Evolutionary conservation across 2,113 vertebrate species (phyloP).

Genomic region (Origma solitaria): DNA sequence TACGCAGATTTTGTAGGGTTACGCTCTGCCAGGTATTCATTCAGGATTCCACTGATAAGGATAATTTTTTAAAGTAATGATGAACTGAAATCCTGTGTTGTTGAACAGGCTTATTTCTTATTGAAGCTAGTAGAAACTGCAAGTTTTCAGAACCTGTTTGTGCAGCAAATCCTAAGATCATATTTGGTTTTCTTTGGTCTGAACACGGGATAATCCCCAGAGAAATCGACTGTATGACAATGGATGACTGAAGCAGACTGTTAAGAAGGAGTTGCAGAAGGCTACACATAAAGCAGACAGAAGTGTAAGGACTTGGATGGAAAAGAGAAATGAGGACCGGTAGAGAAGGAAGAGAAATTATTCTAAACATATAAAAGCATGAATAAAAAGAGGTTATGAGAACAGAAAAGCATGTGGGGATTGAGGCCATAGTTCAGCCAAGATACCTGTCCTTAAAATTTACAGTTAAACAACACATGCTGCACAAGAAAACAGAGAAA

Average conservation of each 20-base stretch:
- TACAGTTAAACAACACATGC: not conserved
- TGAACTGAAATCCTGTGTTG: not conserved
- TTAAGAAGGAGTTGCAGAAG: not conserved
- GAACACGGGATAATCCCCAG: not conserved
- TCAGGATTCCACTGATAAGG: not conserved
- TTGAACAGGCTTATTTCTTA: not conserved
- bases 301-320: not conserved
- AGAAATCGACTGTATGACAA: not conserved
- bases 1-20: not conserved
- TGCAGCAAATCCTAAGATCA: not conserved
- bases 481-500: not conserved
- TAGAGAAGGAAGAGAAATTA: not conserved
- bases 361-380: not conserved
- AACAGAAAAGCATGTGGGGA: not conserved
- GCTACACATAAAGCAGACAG: not conserved
- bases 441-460: not conserved
- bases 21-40: not conserved
- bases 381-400: not conserved
- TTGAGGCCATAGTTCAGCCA: not conserved
- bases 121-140: not conserved
- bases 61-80: not conserved
- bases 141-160: not conserved
- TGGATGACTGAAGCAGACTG: not conserved
- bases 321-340: not conserved
- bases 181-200: not conserved